A percentile compares a stretch with the other conserved stretches of the same genome.
Evolutionary conservation across 2,797 vertebrate genomes (phyloP).

Genomic region (Spinus pinus): DNA sequence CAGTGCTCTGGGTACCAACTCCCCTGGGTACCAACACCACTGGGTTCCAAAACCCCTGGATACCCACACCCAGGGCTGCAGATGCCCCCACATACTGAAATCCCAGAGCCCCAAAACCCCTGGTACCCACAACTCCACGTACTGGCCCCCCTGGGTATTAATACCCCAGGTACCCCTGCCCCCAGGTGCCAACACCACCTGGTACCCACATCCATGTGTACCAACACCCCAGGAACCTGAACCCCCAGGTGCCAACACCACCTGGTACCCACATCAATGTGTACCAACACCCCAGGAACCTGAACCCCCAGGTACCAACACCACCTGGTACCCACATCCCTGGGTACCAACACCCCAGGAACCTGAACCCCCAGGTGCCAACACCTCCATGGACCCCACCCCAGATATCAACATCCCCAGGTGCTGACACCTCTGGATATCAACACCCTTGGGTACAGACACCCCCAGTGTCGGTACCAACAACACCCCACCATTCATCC

Average conservation of each 20-base stretch:
- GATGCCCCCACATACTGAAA: fast-evolving
- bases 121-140: background rate
- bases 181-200: background rate
- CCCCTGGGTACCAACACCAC: background rate
- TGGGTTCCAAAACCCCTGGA: too few relatives aligned
- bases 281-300: background rate
- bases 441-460: fast-evolving
- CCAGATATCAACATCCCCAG: background rate
- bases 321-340: too few relatives aligned
- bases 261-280: background rate
- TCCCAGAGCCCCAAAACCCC: background rate
- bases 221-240: too few relatives aligned
- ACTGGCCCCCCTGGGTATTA: background rate
- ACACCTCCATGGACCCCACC: too few relatives aligned
- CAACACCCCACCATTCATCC: background rate
- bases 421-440: too few relatives aligned
- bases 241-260: too few relatives aligned
- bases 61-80: background rate
- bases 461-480: background rate
- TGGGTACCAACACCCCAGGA: too few relatives aligned
- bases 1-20: too few relatives aligned
- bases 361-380: too few relatives aligned
- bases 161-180: background rate
- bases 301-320: background rate
- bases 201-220: too few relatives aligned